Percentiles rank a stretch among this genome's conserved stretches.
phyloP scores from a whole-genome alignment of 2,797 vertebrate genomes.

The Gila robusta region DNA sequence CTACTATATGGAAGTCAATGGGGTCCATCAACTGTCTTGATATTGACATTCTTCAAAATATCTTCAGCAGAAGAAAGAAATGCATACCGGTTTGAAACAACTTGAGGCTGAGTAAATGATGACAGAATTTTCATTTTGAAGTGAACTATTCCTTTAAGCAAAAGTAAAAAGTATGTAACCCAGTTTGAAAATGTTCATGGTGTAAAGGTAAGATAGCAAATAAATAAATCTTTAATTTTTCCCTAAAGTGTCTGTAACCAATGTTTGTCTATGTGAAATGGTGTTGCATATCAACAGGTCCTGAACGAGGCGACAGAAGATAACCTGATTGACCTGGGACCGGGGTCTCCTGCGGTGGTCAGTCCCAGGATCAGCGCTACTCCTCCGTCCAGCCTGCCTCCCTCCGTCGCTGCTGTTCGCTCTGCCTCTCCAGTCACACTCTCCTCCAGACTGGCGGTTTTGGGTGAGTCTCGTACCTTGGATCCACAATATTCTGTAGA shows the following conservation, averaged over 20 bases:
- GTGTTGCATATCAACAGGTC: conserved; percentile 77
- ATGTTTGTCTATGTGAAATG: conserved; percentile 29
- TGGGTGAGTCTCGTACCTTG: conserved; percentile 80
- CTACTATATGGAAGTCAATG: too few species aligned
- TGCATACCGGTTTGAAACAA: too few species aligned
- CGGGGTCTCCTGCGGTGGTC: conserved; percentile 96
- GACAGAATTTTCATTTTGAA: too few species aligned
- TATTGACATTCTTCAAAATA: too few species aligned
- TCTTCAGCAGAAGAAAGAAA: too few species aligned
- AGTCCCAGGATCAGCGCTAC: conserved; percentile 88
- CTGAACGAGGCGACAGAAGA: conserved; percentile 95
- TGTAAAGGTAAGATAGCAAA: neutral
- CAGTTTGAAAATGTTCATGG: conserved; percentile 8
- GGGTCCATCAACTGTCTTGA: too few species aligned
- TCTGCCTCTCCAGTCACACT: conserved; percentile 81
- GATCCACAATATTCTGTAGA: neutral
- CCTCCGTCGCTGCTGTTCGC: conserved; percentile 66
- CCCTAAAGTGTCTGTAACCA: neutral
- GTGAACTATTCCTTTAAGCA: too few species aligned
- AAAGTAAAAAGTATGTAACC: neutral
- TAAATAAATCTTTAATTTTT: neutral
- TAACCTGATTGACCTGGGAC: conserved; percentile 96
- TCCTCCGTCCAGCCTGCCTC: conserved; percentile 72
- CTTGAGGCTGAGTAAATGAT: too few species aligned
- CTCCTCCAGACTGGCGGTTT: conserved; percentile 91